A percentile compares a stretch with the other conserved stretches of the same genome.
Evolutionary conservation across 2,113 vertebrate species (phyloP).

Genomic region (Phaetusa simplex): DNA sequence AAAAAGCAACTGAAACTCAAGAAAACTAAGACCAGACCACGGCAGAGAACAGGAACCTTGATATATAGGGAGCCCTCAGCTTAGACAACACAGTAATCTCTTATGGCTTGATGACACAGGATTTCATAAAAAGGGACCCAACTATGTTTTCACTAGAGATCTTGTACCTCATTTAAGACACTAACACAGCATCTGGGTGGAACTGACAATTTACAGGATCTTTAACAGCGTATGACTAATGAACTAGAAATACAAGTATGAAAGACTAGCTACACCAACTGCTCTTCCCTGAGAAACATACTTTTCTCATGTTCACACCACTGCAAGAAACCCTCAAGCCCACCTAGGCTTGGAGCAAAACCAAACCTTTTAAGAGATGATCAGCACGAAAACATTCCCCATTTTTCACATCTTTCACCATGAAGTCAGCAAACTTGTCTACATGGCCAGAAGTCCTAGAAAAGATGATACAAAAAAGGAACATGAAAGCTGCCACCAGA

Average conservation of each 20-base stretch:
- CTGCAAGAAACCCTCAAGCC: not conserved
- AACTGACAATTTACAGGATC: not conserved
- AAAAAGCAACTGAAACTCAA: not conserved
- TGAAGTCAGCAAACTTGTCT: slow-evolving; percentile 98
- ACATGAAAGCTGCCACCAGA: not conserved
- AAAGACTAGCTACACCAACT: not conserved
- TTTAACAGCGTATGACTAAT: not conserved
- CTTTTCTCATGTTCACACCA: not conserved
- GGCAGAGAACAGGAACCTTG: not conserved
- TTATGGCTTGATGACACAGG: not conserved
- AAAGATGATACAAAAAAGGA: not conserved
- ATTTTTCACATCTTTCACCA: slow-evolving; percentile 97
- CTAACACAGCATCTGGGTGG: not conserved
- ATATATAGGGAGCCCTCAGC: not conserved
- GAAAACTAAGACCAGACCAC: not conserved
- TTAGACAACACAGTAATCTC: not conserved
- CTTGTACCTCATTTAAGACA: not conserved
- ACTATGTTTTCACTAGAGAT: not conserved
- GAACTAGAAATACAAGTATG: not conserved
- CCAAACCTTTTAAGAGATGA: slow-evolving; percentile 92
- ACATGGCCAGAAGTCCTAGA: slow-evolving; percentile 95
- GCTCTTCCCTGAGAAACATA: not conserved
- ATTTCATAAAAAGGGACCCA: not conserved
- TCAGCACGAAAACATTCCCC: slow-evolving; percentile 97
- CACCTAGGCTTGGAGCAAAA: not conserved